These are phyloP conservation scores for Trichogramma dendrolimi DNA, from an alignment of 2,888 invertebrate genomes.

Conservation along the genomic window DNA sequence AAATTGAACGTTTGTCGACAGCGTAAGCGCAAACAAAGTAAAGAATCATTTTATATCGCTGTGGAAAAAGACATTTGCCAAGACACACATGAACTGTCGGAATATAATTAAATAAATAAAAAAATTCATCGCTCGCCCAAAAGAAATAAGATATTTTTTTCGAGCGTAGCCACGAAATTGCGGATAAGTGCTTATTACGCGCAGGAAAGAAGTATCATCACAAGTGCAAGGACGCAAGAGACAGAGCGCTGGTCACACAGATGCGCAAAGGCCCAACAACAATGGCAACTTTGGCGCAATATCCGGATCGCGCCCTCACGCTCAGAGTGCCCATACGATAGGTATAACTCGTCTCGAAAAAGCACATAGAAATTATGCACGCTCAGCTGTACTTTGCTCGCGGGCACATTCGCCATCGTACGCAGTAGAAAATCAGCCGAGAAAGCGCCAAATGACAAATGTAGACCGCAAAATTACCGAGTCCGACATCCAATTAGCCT, in stretches of 20 bases:
- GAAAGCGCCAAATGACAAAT: constrained; percentile 43
- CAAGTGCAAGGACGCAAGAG: too few relatives aligned
- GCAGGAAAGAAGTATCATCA: too few relatives aligned
- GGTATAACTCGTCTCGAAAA: neutral
- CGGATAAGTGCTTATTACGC: too few relatives aligned
- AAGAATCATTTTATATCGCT: too few relatives aligned
- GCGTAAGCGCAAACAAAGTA: too few relatives aligned
- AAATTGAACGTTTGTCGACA: too few relatives aligned
- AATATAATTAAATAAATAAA: too few relatives aligned
- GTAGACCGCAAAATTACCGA: constrained; percentile 45
- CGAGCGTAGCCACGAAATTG: too few relatives aligned
- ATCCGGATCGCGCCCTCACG: neutral
- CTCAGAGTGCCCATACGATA: neutral
- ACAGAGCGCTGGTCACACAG: too few relatives aligned
- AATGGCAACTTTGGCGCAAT: neutral
- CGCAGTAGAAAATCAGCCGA: too few relatives aligned
- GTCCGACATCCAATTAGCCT: constrained; percentile 45
- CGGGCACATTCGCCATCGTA: too few relatives aligned
- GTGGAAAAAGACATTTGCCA: neutral
- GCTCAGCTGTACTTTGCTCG: neutral
- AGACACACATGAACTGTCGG: constrained; percentile 1
- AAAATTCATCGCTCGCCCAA: constrained; percentile 13
- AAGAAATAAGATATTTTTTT: constrained; percentile 14
- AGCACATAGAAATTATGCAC: neutral
- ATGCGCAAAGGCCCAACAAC: neutral